phyloP scores from a whole-genome alignment of 2,113 vertebrate genomes.

The Agapornis roseicollis region DNA sequence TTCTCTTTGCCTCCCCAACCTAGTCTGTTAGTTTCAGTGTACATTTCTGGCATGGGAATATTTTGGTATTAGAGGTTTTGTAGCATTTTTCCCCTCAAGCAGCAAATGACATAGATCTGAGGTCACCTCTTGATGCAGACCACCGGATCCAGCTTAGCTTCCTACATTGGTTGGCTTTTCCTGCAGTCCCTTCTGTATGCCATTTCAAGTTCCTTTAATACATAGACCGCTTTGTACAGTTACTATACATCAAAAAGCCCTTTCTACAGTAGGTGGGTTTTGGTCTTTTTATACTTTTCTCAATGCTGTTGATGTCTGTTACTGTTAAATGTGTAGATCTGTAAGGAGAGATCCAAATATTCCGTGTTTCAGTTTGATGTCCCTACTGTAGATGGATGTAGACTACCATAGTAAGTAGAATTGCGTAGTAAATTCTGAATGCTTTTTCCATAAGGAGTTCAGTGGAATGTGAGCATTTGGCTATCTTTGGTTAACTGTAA shows the following conservation, averaged over 20 bases:
- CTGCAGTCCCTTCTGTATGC: constrained; percentile 30
- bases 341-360: constrained; percentile 71
- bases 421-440: constrained; percentile 76
- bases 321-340: constrained; percentile 71
- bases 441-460: constrained; percentile 75
- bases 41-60: constrained; percentile 63
- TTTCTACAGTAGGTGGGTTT: constrained; percentile 79
- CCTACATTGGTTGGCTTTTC: constrained; percentile 43
- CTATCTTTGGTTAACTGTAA: constrained; percentile 76
- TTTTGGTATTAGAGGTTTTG: constrained; percentile 61
- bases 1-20: constrained; percentile 49
- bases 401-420: constrained; percentile 72
- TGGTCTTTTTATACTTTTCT: constrained; percentile 82
- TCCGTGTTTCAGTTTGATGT: constrained; percentile 75
- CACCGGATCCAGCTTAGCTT: constrained; percentile 16
- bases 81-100: constrained; percentile 8
- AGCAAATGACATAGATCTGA: constrained; percentile 18
- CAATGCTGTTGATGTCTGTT: constrained; percentile 73
- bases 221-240: constrained; percentile 71
- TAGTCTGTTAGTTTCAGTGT: constrained; percentile 49
- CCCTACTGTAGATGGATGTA: constrained; percentile 76
- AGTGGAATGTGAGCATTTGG: constrained; percentile 80
- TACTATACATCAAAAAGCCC: constrained; percentile 69
- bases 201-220: neutral
- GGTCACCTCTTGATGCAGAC: neutral